Conservation (phyloP, 1,140 invertebrate species). For the Fopius arisanus region DNA sequence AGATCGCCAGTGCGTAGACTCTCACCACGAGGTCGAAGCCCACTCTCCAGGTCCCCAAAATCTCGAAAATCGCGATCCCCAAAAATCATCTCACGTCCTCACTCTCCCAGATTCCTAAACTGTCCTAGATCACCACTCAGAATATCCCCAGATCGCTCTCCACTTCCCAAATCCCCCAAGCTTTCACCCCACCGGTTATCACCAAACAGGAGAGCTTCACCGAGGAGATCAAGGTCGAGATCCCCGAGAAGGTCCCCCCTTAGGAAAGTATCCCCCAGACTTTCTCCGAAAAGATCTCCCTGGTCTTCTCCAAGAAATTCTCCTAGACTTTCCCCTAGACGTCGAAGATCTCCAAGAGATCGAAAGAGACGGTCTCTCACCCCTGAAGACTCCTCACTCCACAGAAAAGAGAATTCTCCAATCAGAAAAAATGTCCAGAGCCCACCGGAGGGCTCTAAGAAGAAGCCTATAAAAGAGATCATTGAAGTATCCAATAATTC, state of each 20-base stretch:
- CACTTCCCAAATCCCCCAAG: conserved; percentile 35
- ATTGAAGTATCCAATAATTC: conserved; percentile 43
- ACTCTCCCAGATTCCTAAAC: conserved; percentile 27
- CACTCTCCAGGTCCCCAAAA: conserved; percentile 39
- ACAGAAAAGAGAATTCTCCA: conserved; percentile 36
- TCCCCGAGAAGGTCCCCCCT: conserved; percentile 43
- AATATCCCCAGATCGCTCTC: conserved; percentile 32
- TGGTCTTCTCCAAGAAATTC: conserved; percentile 54
- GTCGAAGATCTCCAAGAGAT: conserved; percentile 45
- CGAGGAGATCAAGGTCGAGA: conserved; percentile 33
- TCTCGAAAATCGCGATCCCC: conserved; percentile 30
- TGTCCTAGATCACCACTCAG: conserved; percentile 31
- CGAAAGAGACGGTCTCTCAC: conserved; percentile 24
- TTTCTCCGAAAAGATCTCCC: conserved; percentile 46
- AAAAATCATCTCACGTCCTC: conserved; percentile 29
- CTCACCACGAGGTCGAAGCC: conserved; percentile 41
- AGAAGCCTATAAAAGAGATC: conserved; percentile 43
- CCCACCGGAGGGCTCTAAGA: conserved; percentile 23
- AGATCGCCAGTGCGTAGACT: conserved; percentile 29
- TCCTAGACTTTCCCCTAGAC: conserved; percentile 42
- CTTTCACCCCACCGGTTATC: conserved; percentile 30
- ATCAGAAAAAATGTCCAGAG: conserved; percentile 33
- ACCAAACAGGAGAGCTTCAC: conserved; percentile 32
- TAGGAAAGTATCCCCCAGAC: conserved; percentile 38
- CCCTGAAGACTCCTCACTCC: conserved; percentile 31